Evolutionary conservation across 1,140 invertebrate genomes (phyloP), one percentile per base, ranked within the genome.

Genomic region (Brachionus angularis): DNA sequence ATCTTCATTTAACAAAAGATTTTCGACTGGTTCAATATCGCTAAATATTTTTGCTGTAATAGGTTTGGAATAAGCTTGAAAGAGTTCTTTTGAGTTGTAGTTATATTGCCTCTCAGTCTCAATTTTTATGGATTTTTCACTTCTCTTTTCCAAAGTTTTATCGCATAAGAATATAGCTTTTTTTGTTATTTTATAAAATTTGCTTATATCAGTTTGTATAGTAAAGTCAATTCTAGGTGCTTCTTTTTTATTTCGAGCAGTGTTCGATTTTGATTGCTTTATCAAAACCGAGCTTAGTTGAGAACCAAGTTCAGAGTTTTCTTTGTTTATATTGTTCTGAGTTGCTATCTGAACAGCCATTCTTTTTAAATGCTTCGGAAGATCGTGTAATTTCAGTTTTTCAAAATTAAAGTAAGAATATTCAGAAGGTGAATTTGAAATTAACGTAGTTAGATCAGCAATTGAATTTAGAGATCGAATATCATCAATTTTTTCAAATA

Each of bases 341-440:
- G n/a, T n/a, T n/a, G n/a, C 16, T 47, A 67, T 67, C 25, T 67
- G 62, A 47, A 46, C 3, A 27, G 62, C 62, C 42, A 67, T 50
- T n/a, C 42, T 29, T 27, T 67, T 67, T 27, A 67, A 46, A 50
- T 67, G 62, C 0, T 34, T 33, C n/a, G 62, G 62, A 10, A 67
- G 25, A 21, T 67, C 62, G 42, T 67, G 62, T 21, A 67, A 21
- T 12, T 67, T 67, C 1, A 67, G 25, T 36, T 67, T 67, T 10
- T 46, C 47, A 46, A 67, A 50, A 47, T 67, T 67, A 14, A 67
- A 67, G 21, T 67, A 67, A 29, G 62, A 67, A 50, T 67, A 67
- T 14, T 67, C 62, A 7, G 62, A 67, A 8, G 62, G 62, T 25
- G 62, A 46, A 27, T 67, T 67, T 16, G 62, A 47, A 23, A 67